These are phyloP conservation scores for Tyrannus savana DNA, from an alignment of 2,113 vertebrate genomes.

Conservation along the genomic window DNA sequence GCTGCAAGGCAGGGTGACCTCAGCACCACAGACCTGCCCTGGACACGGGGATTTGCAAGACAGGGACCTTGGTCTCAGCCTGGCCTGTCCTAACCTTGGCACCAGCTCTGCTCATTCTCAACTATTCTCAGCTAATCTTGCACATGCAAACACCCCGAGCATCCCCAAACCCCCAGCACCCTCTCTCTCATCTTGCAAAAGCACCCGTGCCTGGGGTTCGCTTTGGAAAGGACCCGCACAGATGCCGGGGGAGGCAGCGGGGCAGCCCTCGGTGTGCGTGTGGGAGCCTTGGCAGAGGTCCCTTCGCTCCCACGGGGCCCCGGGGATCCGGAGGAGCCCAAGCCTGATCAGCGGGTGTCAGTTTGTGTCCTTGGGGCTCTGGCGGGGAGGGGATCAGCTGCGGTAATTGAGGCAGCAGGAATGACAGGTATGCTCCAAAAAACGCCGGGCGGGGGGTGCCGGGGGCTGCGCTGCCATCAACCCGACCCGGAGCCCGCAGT, in stretches of 20 bases:
- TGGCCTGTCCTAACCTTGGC: not conserved
- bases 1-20: not conserved
- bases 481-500: not conserved
- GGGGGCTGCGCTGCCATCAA: not conserved
- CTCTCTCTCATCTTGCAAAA: not conserved
- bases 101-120: not conserved
- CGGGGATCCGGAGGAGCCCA: not conserved
- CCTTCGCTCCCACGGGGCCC: not conserved
- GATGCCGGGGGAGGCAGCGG: not conserved
- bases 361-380: slow-evolving; percentile 31
- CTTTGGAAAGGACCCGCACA: not conserved
- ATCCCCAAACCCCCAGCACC: not conserved
- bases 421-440: slow-evolving; percentile 27
- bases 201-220: rapidly evolving
- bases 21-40: not conserved
- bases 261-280: not conserved
- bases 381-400: not conserved
- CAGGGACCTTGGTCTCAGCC: not conserved
- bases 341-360: not conserved
- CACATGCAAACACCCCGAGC: rapidly evolving
- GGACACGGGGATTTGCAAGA: not conserved
- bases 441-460: rapidly evolving
- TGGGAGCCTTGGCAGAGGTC: rapidly evolving
- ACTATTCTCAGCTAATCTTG: not conserved
- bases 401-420: slow-evolving; percentile 43